Base-by-base conservation (phyloP, 2,888 invertebrate species). In the Lasioglossum zephyrum region DNA sequence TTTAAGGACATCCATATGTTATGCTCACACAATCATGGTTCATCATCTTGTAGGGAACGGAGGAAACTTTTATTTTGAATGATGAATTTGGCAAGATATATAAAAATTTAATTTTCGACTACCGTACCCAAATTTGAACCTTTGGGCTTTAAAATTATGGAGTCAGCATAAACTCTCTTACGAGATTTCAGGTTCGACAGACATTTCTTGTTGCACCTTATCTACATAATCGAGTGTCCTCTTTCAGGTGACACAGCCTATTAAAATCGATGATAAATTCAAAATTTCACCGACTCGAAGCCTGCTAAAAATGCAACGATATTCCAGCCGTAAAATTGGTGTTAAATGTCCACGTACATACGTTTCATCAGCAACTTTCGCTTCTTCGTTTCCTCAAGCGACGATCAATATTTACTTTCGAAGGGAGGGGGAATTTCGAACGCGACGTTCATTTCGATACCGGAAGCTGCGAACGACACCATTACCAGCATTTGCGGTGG, bases 351-450 rank as follows among this genome's bases (percentile, higher is more conserved):
- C n/a, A 2, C 2, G n/a, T 41, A 41, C 41, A 70, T 16, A 69
- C 11, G 39, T 41, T n/a, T 41, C 39, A 13, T 39, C 41, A 13
- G 41, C n/a, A 70, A 70, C 70, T 70, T 70, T 70, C 70, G 70
- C 70, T 41, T 44, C 41, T 41, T 41, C 70, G 70, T 70, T 70
- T 70, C 70, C n/a, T 5, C 41, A 0, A 41, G 70, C n/a, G 70
- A 70, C 70, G 9, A 41, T 70, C 70, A 70, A 70, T 70, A 70
- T 70, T 70, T 70, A 41, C 70, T 41, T 41, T 70, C 41, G 70
- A 13, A 70, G 41, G 41, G 41, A n/a, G 13, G 70, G 73, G n/a
- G 22, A 73, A 73, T 53, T 47, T 13, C 36, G 49, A 53, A 49
- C 36, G 22, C 36, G 36, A 26, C 70, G 6, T 53, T 77, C 70